These are phyloP conservation scores for Motacilla alba DNA, from an alignment of 2,113 vertebrate species.

Conservation along the genomic window DNA sequence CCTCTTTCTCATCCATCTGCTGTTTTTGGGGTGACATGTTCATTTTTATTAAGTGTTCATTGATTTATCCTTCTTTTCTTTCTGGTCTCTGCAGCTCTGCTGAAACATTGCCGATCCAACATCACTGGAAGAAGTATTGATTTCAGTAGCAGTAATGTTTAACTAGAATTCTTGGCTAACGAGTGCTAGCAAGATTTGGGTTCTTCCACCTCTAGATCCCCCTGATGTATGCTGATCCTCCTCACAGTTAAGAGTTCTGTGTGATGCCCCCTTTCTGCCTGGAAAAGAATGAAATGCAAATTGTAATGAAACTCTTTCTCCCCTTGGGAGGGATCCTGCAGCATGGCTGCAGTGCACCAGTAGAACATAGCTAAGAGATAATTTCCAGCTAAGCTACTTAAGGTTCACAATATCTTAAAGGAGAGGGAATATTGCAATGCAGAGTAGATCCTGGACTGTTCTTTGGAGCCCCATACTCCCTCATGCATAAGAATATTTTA, in stretches of 20 bases:
- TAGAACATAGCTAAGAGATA: neutral
- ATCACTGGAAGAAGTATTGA: neutral
- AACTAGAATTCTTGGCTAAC: neutral
- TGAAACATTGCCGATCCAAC: neutral
- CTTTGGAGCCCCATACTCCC: neutral
- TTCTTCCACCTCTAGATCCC: neutral
- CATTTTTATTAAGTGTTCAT: neutral
- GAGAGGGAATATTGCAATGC: neutral
- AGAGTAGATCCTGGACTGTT: neutral
- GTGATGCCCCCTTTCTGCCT: neutral
- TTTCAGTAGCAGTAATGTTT: neutral
- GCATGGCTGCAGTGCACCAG: neutral
- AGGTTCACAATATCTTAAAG: neutral
- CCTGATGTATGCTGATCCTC: neutral
- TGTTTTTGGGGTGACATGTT: neutral
- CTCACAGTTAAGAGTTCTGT: neutral
- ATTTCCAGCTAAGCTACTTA: neutral
- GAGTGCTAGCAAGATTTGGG: neutral
- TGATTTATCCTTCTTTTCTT: neutral
- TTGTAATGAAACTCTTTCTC: neutral
- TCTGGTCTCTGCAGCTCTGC: neutral
- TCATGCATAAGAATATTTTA: neutral
- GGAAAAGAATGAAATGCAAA: neutral
- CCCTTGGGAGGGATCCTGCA: neutral
- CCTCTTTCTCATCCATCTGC: neutral